Base-by-base conservation (phyloP, 2,113 vertebrate species). In the Aramus guarauna region DNA sequence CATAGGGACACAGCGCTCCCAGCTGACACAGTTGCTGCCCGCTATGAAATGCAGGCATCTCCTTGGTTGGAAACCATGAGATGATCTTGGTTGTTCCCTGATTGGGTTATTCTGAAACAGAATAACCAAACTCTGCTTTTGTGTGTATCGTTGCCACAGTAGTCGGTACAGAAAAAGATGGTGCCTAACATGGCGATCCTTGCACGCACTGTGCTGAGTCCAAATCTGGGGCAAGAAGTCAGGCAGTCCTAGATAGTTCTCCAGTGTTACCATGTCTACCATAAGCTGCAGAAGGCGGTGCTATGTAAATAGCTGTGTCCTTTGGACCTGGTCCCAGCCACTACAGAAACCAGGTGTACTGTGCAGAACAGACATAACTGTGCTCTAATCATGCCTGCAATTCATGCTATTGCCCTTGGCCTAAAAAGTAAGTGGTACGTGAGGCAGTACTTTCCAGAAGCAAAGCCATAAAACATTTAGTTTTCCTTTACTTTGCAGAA, bases 101-200 rank as follows among this genome's bases (percentile, higher is more conserved):
- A 27, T 34, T 30, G 36, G 14, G 6, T 37, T 77, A 16, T 47
- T 55, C 21, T 66, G 37, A 69, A 76, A 29, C 6, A 36, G 24
- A 64, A 56, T 12, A 77, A 60, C 19, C 23, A 73, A 69, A 29
- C 34, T 76, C 39, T 67, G 26, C 9, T 74, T 67, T 71, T 59
- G 26, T 56, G 22, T 43, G 22, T 43, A 5, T 34, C 2, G 0
- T 73, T 79, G 39, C 29, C 14, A 3, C 4, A 50, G 21, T 5
- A 59, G 45, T 11, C 0, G 1, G 21, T n/a, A 32, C 14, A n/a
- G 55, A 26, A 64, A 18, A 75, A 50, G 24, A 81, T 24, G 24
- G 26, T 18, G 41, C 37, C 19, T 24, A 12, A n/a, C 0, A 0
- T 21, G 14, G 39, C 2, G 4, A 60, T 63, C 37, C 13, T 77